These are phyloP conservation scores for Cyclina sinensis DNA, from an alignment of 1,140 invertebrate genomes.

Conservation along the genomic window DNA sequence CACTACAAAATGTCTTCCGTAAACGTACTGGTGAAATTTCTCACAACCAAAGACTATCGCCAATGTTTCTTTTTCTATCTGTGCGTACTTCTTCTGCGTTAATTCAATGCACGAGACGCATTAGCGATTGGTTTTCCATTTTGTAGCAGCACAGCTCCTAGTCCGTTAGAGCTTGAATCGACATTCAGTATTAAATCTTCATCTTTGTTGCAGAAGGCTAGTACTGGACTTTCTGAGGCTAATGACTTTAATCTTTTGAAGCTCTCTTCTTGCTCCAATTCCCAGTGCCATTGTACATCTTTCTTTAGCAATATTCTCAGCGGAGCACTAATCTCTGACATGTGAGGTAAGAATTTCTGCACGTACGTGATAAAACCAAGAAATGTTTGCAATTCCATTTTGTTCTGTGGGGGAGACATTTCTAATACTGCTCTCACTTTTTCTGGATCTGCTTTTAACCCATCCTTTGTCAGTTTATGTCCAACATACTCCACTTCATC, in stretches of 20 bases:
- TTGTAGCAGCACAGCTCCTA: constrained; percentile 58
- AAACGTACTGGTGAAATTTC: constrained; percentile 71
- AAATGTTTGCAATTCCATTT: constrained; percentile 68
- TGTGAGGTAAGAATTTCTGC: constrained; percentile 66
- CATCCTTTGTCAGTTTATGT: constrained; percentile 50
- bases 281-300: constrained; percentile 55
- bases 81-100: too few species aligned
- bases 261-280: constrained; percentile 46
- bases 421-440: constrained; percentile 85
- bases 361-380: constrained; percentile 75
- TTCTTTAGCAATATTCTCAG: constrained; percentile 44
- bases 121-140: constrained; percentile 63
- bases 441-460: constrained; percentile 75
- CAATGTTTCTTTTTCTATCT: too few species aligned
- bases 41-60: too few species aligned
- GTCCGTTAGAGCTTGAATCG: constrained; percentile 60
- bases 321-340: constrained; percentile 42
- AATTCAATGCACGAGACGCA: constrained; percentile 3
- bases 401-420: constrained; percentile 70
- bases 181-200: constrained; percentile 66
- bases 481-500: too few species aligned
- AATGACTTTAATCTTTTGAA: constrained; percentile 46
- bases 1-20: constrained; percentile 80
- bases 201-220: constrained; percentile 64
- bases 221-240: constrained; percentile 62